A percentile compares a stretch with the other conserved stretches of the same genome.
Evolutionary conservation across 2,888 invertebrate genomes (phyloP).

Genomic region (Dione vanillae): DNA sequence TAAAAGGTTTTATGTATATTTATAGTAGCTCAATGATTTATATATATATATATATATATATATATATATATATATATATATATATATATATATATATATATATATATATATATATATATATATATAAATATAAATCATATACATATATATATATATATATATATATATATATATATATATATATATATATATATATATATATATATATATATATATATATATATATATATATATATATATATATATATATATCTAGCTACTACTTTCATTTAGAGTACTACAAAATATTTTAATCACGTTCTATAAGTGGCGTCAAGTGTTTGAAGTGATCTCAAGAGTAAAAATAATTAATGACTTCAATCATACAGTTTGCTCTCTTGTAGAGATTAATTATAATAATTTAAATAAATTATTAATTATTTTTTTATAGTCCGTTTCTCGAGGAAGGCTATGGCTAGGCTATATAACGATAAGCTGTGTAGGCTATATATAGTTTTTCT

Average conservation of each 20-base stretch:
- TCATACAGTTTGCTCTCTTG: constrained; percentile 33
- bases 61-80: neutral
- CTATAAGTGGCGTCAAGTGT: constrained; percentile 5
- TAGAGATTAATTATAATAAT: constrained; percentile 29
- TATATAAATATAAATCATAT: neutral
- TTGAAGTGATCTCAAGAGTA: constrained; percentile 24
- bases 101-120: neutral
- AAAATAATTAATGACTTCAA: constrained; percentile 30
- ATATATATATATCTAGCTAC: neutral
- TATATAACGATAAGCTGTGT: no score
- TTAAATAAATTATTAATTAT: neutral
- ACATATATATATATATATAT: neutral
- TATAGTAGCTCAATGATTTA: neutral
- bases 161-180: neutral
- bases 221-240: no score
- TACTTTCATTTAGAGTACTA: constrained; percentile 24
- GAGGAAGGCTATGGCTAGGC: no score
- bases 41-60: neutral
- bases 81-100: neutral
- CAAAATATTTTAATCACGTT: constrained; percentile 14
- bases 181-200: no score
- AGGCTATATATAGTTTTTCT: no score
- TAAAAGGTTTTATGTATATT: no score
- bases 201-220: no score
- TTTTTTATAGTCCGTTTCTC: neutral